Conservation (phyloP, 2,797 vertebrate species). For the Neosalanx taihuensis region DNA sequence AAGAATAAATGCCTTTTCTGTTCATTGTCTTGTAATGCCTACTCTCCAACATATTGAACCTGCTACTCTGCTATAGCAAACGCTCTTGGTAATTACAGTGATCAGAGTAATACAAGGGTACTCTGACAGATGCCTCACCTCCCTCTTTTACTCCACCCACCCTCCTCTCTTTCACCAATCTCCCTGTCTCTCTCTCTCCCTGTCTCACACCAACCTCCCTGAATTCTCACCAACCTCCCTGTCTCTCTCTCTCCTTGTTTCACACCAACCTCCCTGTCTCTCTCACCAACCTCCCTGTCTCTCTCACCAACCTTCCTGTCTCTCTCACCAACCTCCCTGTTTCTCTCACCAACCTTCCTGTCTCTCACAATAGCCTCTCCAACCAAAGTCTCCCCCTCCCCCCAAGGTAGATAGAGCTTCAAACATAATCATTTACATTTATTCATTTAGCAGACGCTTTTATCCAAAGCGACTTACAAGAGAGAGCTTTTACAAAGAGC, state of each 20-base stretch:
- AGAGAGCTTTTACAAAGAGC: too few species aligned
- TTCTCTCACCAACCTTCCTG: neutral
- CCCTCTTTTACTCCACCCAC: neutral
- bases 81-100: conserved; percentile 74
- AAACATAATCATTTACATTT: too few species aligned
- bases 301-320: too few species aligned
- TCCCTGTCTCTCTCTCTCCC: too few species aligned
- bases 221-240: neutral
- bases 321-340: too few species aligned
- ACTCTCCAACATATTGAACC: conserved; percentile 55
- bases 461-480: too few species aligned
- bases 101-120: conserved; percentile 64
- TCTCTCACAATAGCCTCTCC: neutral
- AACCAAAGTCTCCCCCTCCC: neutral
- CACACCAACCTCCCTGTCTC: neutral
- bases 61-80: conserved; percentile 68
- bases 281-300: too few species aligned
- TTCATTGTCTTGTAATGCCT: too few species aligned
- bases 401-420: neutral
- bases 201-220: neutral
- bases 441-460: too few species aligned
- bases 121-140: conserved; percentile 26
- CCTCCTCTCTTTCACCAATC: too few species aligned
- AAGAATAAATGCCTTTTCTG: too few species aligned
- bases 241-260: neutral